Evolutionary conservation across 64 coral and sea anemone species (phyloP).

Genomic region (Montipora foliosa): DNA sequence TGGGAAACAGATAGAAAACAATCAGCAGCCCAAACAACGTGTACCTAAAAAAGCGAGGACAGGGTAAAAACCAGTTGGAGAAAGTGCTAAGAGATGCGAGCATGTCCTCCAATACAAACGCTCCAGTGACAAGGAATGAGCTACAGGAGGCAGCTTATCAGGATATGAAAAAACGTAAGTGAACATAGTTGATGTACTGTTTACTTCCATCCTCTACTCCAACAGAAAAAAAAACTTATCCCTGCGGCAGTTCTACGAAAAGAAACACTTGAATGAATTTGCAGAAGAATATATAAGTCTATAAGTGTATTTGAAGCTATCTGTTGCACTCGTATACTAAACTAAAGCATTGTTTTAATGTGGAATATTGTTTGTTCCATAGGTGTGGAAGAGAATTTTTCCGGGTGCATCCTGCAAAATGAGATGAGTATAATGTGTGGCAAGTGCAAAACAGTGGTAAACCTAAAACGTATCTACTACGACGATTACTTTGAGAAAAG

Average conservation of each 20-base stretch:
- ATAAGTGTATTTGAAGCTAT: background rate
- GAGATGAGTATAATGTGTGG: background rate
- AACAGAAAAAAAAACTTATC: conserved; percentile 1
- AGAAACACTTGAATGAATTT: conserved; percentile 20
- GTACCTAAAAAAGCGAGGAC: conserved; percentile 7
- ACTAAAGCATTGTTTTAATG: conserved; percentile 5
- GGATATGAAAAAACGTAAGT: conserved; percentile 29
- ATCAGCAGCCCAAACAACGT: conserved; percentile 14
- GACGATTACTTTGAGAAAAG: conserved; percentile 27
- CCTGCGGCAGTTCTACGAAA: background rate
- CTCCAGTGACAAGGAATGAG: background rate
- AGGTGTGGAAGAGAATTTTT: conserved; percentile 22
- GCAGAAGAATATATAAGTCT: background rate
- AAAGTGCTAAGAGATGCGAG: background rate
- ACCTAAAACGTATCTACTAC: conserved; percentile 22
- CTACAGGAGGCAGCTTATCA: background rate
- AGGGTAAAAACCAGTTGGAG: background rate
- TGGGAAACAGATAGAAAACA: background rate
- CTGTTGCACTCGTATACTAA: background rate
- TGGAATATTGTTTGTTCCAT: background rate
- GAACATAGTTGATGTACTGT: conserved; percentile 21
- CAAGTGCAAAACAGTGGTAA: background rate
- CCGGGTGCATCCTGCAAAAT: background rate
- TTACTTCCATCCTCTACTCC: background rate
- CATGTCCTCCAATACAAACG: background rate